phyloP scores from a whole-genome alignment of 2,797 vertebrate genomes.

The Bradypodion pumilum region DNA sequence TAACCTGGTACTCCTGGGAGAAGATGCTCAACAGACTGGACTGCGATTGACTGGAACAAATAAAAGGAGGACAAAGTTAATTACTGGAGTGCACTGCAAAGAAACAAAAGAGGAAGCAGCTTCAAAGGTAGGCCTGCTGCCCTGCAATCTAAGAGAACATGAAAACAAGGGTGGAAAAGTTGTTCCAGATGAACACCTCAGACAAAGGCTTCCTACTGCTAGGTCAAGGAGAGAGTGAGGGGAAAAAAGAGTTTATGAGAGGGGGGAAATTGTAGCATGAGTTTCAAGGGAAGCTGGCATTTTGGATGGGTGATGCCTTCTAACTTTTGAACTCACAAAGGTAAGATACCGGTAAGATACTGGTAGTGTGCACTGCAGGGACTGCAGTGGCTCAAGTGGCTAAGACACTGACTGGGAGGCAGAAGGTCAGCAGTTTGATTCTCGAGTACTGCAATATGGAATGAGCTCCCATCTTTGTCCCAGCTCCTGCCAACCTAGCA shows the following conservation, averaged over 20 bases:
- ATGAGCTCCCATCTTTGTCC: too few species aligned
- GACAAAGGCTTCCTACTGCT: slow-evolving; percentile 93
- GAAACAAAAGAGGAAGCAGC: slow-evolving; percentile 95
- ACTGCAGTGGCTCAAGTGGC: too few species aligned
- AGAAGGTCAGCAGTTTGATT: too few species aligned
- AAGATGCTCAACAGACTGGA: slow-evolving; percentile 99
- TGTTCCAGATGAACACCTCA: slow-evolving; percentile 99
- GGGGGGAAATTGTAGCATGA: slow-evolving; percentile 73
- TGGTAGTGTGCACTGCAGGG: slow-evolving; percentile 55
- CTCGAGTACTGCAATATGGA: too few species aligned
- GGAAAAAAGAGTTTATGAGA: slow-evolving; percentile 58
- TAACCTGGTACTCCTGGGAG: slow-evolving; percentile 99
- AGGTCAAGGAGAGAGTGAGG: slow-evolving; percentile 78
- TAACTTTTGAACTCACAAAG: slow-evolving; percentile 62
- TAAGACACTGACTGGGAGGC: too few species aligned
- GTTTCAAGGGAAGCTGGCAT: slow-evolving; percentile 67
- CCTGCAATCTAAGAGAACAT: slow-evolving; percentile 99
- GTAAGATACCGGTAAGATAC: too few species aligned
- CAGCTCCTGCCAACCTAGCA: too few species aligned
- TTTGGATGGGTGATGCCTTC: slow-evolving; percentile 61
- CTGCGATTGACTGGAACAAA: slow-evolving; percentile 99
- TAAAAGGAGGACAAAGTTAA: slow-evolving; percentile 99
- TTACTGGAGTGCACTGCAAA: slow-evolving; percentile 98
- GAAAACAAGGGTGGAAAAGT: slow-evolving; percentile 99
- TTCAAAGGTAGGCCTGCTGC: slow-evolving; percentile 97